Evolutionary conservation across 2,797 vertebrate genomes (phyloP).

Genomic region (Gallinago solitaria): DNA sequence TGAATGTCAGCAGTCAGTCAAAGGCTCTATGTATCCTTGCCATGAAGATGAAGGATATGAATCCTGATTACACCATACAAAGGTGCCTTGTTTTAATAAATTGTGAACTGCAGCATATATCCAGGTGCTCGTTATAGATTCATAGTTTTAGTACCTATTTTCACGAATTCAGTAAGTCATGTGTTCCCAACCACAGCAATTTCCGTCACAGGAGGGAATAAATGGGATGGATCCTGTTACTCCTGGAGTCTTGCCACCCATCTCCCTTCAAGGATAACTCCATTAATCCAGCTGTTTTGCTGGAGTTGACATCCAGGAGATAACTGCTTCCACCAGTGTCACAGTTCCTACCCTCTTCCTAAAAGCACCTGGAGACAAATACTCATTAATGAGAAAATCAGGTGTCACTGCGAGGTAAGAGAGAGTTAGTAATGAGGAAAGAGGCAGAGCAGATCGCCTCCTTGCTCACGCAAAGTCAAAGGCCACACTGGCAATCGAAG

Average conservation of each 20-base stretch:
- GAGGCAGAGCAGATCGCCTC: not conserved
- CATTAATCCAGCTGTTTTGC: not conserved
- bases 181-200: not conserved
- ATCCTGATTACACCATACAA: not conserved
- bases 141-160: not conserved
- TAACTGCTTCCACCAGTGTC: not conserved
- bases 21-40: not conserved
- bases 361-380: not conserved
- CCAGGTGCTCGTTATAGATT: not conserved
- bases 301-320: not conserved
- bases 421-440: not conserved
- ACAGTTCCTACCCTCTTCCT: not conserved
- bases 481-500: not conserved
- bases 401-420: not conserved
- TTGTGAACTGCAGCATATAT: not conserved
- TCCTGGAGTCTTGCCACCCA: not conserved
- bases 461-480: not conserved
- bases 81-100: not conserved
- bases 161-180: not conserved
- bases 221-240: not conserved
- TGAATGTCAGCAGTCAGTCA: not conserved
- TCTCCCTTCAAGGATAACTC: not conserved
- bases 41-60: rapidly evolving
- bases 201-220: not conserved
- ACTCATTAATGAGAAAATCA: not conserved